A percentile compares a stretch with the other conserved stretches of the same genome.
phyloP scores from a whole-genome alignment of 2,888 invertebrate species.

The Lordiphosa andalusiaca region DNA sequence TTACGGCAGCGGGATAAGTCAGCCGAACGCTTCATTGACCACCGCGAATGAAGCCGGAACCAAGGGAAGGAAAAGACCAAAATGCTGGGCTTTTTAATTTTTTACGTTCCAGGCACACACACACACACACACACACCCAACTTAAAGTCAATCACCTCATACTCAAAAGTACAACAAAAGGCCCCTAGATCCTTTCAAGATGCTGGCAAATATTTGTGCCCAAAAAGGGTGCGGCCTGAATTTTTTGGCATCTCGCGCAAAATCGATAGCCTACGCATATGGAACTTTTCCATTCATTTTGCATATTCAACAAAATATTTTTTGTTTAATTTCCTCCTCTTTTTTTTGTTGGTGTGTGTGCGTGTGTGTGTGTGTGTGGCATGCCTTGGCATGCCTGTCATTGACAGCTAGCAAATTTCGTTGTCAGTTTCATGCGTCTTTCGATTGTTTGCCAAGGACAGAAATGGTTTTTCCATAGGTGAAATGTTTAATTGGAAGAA shows the following conservation, averaged over 20 bases:
- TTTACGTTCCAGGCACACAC: conserved; percentile 54
- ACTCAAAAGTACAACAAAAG: conserved; percentile 17
- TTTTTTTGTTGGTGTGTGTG: conserved; percentile 19
- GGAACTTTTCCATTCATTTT: conserved; percentile 34
- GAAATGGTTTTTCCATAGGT: conserved; percentile 13
- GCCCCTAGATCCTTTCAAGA: conserved; percentile 5
- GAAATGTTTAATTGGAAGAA: neutral
- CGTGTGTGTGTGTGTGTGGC: conserved; percentile 18
- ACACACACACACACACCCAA: conserved; percentile 3
- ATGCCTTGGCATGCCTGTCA: conserved; percentile 42
- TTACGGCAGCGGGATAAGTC: conserved; percentile 63
- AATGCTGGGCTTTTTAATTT: conserved; percentile 59
- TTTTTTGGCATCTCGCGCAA: conserved; percentile 23
- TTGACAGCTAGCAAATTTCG: conserved; percentile 69
- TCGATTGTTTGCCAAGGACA: conserved; percentile 23
- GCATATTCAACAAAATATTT: conserved; percentile 60
- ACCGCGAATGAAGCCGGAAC: conserved; percentile 22
- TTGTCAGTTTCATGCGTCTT: conserved; percentile 59
- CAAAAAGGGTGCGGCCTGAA: conserved; percentile 28
- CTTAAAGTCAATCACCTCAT: conserved; percentile 59
- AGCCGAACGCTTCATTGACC: conserved; percentile 70
- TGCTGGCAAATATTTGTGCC: conserved; percentile 1
- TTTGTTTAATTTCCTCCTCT: conserved; percentile 26
- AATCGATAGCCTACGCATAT: conserved; percentile 46
- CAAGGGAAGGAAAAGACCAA: neutral